Evolutionary conservation across 2,113 vertebrate species (phyloP).

Genomic region (Condylura cristata): DNA sequence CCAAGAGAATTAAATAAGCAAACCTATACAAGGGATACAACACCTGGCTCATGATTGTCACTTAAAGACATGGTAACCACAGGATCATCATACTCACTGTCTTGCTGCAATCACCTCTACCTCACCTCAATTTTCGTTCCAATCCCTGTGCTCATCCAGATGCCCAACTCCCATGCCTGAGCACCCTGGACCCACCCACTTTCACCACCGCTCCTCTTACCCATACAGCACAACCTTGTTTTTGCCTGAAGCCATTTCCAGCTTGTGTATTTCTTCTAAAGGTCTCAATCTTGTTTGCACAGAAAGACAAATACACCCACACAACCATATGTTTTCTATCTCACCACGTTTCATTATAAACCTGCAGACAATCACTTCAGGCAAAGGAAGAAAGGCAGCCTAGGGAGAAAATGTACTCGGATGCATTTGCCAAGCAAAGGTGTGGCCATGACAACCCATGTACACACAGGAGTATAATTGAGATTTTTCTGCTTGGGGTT

Average conservation of each 20-base stretch:
- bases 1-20: neutral
- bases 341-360: neutral
- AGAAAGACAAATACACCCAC: conserved; percentile 52
- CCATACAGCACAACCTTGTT: neutral
- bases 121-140: neutral
- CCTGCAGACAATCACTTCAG: neutral
- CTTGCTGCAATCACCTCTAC: neutral
- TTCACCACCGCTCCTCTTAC: neutral
- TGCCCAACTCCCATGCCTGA: neutral
- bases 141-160: neutral
- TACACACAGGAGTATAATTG: neutral
- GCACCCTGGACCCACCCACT: rapidly evolving
- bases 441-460: neutral
- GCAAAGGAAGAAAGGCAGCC: neutral
- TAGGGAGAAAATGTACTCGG: neutral
- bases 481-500: conserved; percentile 27
- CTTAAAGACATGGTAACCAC: neutral
- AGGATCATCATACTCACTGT: neutral
- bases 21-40: neutral
- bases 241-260: conserved; percentile 12
- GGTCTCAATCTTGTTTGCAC: conserved; percentile 8
- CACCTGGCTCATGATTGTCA: neutral
- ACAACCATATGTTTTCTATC: conserved; percentile 29
- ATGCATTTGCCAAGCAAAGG: neutral
- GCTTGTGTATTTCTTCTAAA: conserved; percentile 50